Conservation (phyloP, 2,113 vertebrate species). For the Australoheros scitulus region DNA sequence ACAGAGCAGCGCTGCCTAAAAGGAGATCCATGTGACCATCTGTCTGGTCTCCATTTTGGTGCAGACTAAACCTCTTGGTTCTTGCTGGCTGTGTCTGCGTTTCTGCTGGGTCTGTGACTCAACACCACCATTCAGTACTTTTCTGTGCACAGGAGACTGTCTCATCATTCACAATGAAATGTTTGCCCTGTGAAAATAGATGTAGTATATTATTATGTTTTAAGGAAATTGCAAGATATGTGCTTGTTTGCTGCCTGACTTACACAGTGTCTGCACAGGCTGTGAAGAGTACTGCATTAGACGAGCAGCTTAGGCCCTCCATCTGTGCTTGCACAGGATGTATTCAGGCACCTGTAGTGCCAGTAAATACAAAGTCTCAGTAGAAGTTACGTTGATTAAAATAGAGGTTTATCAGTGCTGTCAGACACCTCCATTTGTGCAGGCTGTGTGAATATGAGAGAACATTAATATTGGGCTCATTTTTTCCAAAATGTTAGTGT, state of each 20-base stretch:
- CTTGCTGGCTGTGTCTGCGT: background rate
- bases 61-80: background rate
- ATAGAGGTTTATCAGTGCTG: background rate
- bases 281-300: background rate
- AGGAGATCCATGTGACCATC: background rate
- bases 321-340: slow-evolving; percentile 9
- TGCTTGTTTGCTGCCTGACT: background rate
- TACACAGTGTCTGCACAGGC: background rate
- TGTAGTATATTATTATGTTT: background rate
- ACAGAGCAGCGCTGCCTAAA: background rate
- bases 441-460: background rate
- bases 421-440: background rate
- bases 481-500: background rate
- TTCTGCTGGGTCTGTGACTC: slow-evolving; percentile 17
- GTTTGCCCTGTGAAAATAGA: slow-evolving; percentile 1
- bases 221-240: background rate
- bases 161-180: slow-evolving; percentile 9
- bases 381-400: background rate
- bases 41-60: slow-evolving; percentile 20
- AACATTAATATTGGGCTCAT: background rate
- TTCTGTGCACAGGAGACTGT: slow-evolving; percentile 11
- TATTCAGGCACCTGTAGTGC: background rate
- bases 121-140: slow-evolving; percentile 4
- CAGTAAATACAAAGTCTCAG: background rate
- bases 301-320: background rate